Base-by-base conservation (phyloP, 2,113 vertebrate species). In the Kryptolebias marmoratus region DNA sequence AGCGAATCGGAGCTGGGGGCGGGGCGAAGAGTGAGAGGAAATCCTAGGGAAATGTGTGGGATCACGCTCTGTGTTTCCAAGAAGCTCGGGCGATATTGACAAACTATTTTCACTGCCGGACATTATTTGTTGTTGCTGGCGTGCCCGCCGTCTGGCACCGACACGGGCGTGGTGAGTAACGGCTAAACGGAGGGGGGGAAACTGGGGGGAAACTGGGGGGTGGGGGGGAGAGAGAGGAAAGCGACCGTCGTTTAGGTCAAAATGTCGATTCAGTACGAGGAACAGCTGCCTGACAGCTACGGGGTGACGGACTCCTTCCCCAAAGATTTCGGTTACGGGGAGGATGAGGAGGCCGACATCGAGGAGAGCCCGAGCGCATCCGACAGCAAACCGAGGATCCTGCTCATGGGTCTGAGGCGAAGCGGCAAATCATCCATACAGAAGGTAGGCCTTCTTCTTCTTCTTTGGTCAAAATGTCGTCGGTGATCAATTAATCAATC, bases 381-480 rank as follows among this genome's bases (percentile, higher is more conserved):
- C 84, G 95, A 97, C 88, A 96, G 95, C 90, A 98, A 99, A 61
- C 98, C 98, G 1, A 94, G 98, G 27, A 99, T 99, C 54, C 87
- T 99, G 64, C 93, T 99, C 0, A 99, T 99, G 98, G 97, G 98
- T 10, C 85, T 99, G 80, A 93, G 97, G 63, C 94, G 98, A 88
- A 99, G 97, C 80, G 98, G 98, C 10, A 99, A 99, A 60, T 99
- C 98, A 1, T 99, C 97, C 42, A 99, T 99, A 90, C 98, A 99
- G 94, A 99, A 99, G 96, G 98, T 99, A 90, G 31, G 79, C 0
- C 60, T 65, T 73, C 47, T 28, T 61, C 48, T 4, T 71, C 75
- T 44, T 54, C 68, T 55, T 39, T 78, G 80, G 82, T 73, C 58
- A 72, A 39, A 8, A 32, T 57, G 62, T 68, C 48, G 65, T 68